These are phyloP conservation scores for Trissoscelio sp. DNA, from an alignment of 2,888 invertebrate genomes.

Conservation along the genomic window DNA sequence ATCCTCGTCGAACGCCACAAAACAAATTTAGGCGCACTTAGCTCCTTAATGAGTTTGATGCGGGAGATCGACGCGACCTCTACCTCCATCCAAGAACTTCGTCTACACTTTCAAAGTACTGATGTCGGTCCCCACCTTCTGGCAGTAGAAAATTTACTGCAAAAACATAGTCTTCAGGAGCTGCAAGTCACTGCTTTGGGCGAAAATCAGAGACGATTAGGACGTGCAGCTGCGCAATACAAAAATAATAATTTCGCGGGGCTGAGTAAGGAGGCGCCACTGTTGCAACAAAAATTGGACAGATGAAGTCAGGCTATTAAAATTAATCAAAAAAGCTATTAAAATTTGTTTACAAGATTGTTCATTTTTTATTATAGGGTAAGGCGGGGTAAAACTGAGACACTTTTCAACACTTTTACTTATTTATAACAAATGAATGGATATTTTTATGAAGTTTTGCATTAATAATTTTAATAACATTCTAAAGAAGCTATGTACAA, in stretches of 20 bases:
- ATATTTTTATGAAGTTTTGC: no score
- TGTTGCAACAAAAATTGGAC: conserved; percentile 89
- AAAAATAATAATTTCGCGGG: conserved; percentile 67
- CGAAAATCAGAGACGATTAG: conserved; percentile 92
- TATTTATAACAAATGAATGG: no score
- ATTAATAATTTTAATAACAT: no score
- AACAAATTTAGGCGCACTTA: conserved; percentile 90
- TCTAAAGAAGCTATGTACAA: no score
- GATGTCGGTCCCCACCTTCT: conserved; percentile 97
- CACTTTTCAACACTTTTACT: no score
- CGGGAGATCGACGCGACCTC: conserved; percentile 96
- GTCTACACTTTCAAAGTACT: conserved; percentile 90
- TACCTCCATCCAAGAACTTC: conserved; percentile 92
- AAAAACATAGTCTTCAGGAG: conserved; percentile 96
- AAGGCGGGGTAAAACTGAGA: no score
- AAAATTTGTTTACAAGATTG: no score
- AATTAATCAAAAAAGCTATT: no score
- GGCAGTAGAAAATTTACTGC: conserved; percentile 96
- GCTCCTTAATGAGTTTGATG: conserved; percentile 93
- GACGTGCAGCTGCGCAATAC: conserved; percentile 85
- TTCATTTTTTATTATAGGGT: no score
- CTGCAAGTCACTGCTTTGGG: conserved; percentile 92
- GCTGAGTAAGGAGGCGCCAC: conserved; percentile 81
- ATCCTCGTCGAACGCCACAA: no score
- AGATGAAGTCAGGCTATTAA: conserved; percentile 90